Conservation (phyloP, 2,888 invertebrate species). For the Mythimna vitellina region DNA sequence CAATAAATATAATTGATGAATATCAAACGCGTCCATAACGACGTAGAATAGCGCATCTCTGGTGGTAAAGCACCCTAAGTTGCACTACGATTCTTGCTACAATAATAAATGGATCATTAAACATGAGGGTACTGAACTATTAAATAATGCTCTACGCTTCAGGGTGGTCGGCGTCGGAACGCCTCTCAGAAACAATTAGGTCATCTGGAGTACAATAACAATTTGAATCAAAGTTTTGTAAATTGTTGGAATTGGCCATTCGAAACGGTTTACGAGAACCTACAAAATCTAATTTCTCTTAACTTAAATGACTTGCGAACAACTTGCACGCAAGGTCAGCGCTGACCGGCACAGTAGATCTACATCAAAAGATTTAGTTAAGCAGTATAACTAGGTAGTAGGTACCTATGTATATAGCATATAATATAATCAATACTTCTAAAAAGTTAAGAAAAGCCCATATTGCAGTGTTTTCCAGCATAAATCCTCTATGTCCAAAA, state of each 20-base stretch:
- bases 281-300: slow-evolving; percentile 41
- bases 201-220: slow-evolving; percentile 36
- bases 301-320: slow-evolving; percentile 47
- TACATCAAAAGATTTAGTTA: not conserved
- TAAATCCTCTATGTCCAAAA: too few species aligned
- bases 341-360: not conserved
- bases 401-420: too few species aligned
- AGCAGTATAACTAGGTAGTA: not conserved
- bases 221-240: slow-evolving; percentile 41
- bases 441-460: too few species aligned
- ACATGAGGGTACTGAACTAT: slow-evolving; percentile 20
- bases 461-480: too few species aligned
- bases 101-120: slow-evolving; percentile 6
- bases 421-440: too few species aligned
- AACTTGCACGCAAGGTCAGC: slow-evolving; percentile 31
- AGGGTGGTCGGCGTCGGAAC: not conserved
- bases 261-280: slow-evolving; percentile 43
- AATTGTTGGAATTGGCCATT: slow-evolving; percentile 37
- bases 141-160: slow-evolving; percentile 12
- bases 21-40: too few species aligned
- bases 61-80: too few species aligned
- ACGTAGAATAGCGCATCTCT: too few species aligned
- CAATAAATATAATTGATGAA: too few species aligned
- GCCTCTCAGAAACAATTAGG: slow-evolving; percentile 22
- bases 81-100: not conserved